phyloP scores from a whole-genome alignment of 2,888 invertebrate genomes.

The Ophioninae sp. region DNA sequence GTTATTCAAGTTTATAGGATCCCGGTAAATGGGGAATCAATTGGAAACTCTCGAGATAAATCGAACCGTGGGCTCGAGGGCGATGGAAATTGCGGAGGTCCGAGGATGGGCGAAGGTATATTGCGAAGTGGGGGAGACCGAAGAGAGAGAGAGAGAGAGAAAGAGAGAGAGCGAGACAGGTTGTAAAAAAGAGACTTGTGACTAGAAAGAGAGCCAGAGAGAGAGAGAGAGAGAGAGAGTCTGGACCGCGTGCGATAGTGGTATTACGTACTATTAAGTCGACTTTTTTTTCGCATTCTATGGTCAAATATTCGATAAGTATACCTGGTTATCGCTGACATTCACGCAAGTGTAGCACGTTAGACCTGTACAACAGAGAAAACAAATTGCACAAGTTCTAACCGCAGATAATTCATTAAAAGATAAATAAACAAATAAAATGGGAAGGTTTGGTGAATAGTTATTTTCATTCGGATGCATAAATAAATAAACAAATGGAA shows the following conservation, averaged over 20 bases:
- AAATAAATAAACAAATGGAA: too few species aligned
- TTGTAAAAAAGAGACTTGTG: conserved; percentile 2
- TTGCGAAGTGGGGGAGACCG: not conserved
- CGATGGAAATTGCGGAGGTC: conserved; percentile 18
- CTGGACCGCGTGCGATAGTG: conserved; percentile 67
- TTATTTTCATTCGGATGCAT: too few species aligned
- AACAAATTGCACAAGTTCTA: conserved; percentile 22
- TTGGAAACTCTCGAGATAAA: conserved; percentile 20
- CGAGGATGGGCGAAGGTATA: not conserved
- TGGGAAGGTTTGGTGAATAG: too few species aligned
- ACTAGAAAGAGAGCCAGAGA: not conserved
- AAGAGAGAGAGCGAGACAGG: not conserved
- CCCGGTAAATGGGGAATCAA: conserved; percentile 16
- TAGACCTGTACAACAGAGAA: conserved; percentile 76
- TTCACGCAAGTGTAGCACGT: conserved; percentile 86
- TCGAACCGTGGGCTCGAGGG: conserved; percentile 8
- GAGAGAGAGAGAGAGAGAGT: not conserved
- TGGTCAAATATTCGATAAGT: conserved; percentile 5
- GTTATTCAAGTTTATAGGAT: conserved; percentile 2
- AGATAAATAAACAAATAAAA: not conserved
- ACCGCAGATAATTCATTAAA: not conserved
- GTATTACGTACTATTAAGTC: conserved; percentile 70
- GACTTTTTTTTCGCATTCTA: conserved; percentile 65
- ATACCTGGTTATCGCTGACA: conserved; percentile 84
- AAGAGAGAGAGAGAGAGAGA: not conserved